Base-by-base conservation (phyloP, 2,113 vertebrate genomes). In the Ornithorhynchus anatinus region DNA sequence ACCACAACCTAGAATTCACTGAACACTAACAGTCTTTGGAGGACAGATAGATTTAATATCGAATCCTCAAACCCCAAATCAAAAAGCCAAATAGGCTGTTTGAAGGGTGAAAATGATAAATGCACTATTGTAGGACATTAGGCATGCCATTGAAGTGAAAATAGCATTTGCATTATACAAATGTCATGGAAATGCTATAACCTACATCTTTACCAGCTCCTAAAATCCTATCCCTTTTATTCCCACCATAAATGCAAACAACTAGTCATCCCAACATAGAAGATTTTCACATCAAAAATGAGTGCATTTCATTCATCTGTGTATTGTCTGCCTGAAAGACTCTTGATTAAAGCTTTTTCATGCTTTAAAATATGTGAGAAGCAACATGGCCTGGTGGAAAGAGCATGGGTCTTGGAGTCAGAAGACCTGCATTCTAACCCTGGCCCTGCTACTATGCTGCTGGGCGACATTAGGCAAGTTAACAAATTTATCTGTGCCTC, bases 41-140 rank as follows among this genome's bases (percentile, higher is more conserved):
- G n/a, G n/a, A n/a, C n/a, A n/a, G n/a, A n/a, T n/a, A n/a, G n/a
- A n/a, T n/a, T n/a, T n/a, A n/a, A n/a, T n/a, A 73, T 83, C 33
- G 82, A 13, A 86, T 84, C 69, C 82, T 54, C 50, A 72, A 58
- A 33, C 47, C 35, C 45, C 33, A 53, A 75, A 65, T 79, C 77
- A 88, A 82, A 84, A 39, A 77, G 84, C 56, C 13, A 72, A 50
- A 67, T 1, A 45, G 22, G 31, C 72, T 74, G 69, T 59, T 59
- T 81, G 81, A 68, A 69, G 69, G 7, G 10, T 54, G 2, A 74
- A 54, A 27, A 48, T 13, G 84, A 7, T 10, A 67, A 71, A 84
- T 54, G 22, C 2, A 48, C 51, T 77, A 68, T 60, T 6, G 54
- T 23, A 7, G 54, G 52, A 44, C 23, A 40, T 40, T 6, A 69